phyloP scores from a whole-genome alignment of 2,113 vertebrate species.

The Cardinalis cardinalis region DNA sequence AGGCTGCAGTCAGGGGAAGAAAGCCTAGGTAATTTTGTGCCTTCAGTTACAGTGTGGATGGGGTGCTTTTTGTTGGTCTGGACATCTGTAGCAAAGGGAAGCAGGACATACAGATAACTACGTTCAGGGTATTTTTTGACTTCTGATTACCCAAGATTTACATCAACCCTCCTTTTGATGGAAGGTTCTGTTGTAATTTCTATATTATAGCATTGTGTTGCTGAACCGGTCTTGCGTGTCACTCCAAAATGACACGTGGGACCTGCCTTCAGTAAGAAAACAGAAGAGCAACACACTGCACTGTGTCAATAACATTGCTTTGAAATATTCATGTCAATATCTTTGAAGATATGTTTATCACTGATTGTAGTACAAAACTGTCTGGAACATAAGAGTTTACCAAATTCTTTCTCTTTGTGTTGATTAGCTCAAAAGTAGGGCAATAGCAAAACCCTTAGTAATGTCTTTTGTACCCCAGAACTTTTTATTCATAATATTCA shows the following conservation, averaged over 20 bases:
- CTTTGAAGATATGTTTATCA: background rate
- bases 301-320: background rate
- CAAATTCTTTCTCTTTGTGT: background rate
- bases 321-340: background rate
- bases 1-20: background rate
- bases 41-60: background rate
- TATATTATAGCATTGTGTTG: background rate
- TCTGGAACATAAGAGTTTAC: background rate
- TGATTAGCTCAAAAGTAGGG: background rate
- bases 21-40: background rate
- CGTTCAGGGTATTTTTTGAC: background rate
- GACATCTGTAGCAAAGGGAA: background rate
- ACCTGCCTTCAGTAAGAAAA: background rate
- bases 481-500: background rate
- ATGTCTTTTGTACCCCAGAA: background rate
- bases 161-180: background rate
- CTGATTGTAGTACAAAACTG: background rate
- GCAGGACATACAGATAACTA: background rate
- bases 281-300: background rate
- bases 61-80: background rate
- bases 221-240: background rate
- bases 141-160: background rate
- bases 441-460: background rate
- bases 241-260: background rate
- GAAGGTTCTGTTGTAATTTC: background rate